Percentiles rank a stretch among this genome's conserved stretches.
phyloP scores from a whole-genome alignment of 1,140 invertebrate genomes.

The Kradibia gibbosae region DNA sequence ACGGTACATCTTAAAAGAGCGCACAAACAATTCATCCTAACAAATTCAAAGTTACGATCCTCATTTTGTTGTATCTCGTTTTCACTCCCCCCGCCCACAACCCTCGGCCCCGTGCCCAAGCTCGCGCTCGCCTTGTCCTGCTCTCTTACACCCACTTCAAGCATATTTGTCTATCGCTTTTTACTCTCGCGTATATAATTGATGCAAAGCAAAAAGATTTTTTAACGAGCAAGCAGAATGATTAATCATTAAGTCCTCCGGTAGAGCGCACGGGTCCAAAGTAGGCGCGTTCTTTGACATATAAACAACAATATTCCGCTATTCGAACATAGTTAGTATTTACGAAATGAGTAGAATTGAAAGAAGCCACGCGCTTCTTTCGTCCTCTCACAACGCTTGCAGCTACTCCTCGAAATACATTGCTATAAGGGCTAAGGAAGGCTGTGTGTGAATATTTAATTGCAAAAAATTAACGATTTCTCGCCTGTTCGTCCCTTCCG shows the following conservation, averaged over 20 bases:
- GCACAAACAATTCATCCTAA: conserved; percentile 17
- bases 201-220: conserved; percentile 18
- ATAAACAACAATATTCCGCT: conserved; percentile 2
- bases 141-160: too few species aligned
- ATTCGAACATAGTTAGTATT: conserved; percentile 44
- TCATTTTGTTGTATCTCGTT: not conserved
- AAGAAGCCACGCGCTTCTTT: not conserved
- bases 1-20: conserved; percentile 10
- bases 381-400: not conserved
- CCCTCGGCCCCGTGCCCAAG: not conserved
- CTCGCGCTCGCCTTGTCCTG: not conserved
- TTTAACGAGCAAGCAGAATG: conserved; percentile 47
- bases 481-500: not conserved
- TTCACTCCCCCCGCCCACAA: not conserved
- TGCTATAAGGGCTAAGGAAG: not conserved
- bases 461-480: conserved; percentile 61
- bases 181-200: conserved; percentile 13
- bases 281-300: conserved; percentile 1
- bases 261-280: not conserved
- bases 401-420: not conserved
- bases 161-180: not conserved
- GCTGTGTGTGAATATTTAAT: conserved; percentile 56
- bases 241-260: conserved; percentile 48
- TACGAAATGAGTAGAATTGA: not conserved
- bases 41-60: conserved; percentile 39